Percentiles rank a stretch among this genome's conserved stretches.
phyloP scores from a whole-genome alignment of 2,797 vertebrate genomes.

The Luscinia megarhynchos region DNA sequence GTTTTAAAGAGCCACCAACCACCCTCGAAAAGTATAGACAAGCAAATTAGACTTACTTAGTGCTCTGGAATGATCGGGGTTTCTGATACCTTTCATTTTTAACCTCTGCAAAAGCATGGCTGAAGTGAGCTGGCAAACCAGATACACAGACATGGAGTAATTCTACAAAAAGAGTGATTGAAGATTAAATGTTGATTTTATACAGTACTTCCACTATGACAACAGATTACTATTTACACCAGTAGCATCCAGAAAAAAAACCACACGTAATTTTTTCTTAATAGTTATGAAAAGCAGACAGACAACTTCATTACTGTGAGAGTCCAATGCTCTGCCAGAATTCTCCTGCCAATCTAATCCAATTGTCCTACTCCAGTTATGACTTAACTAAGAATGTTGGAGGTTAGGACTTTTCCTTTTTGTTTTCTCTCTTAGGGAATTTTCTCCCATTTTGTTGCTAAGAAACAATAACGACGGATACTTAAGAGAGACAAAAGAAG shows the following conservation, averaged over 20 bases:
- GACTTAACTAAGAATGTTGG: background rate
- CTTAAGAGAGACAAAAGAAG: background rate
- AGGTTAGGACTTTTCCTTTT: background rate
- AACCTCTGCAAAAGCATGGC: constrained; percentile 93
- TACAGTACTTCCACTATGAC: background rate
- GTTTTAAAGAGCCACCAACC: background rate
- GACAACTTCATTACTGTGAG: background rate
- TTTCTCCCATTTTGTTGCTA: background rate
- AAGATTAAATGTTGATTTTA: background rate
- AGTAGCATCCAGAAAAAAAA: background rate
- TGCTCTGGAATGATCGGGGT: constrained; percentile 96
- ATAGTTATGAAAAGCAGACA: background rate
- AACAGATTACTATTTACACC: background rate
- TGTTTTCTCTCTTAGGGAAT: background rate
- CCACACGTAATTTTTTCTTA: background rate
- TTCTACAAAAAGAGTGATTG: constrained; percentile 79
- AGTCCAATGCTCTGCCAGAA: background rate
- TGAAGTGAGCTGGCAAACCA: constrained; percentile 94
- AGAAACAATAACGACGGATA: background rate
- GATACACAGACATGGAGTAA: constrained; percentile 95
- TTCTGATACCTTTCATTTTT: constrained; percentile 95
- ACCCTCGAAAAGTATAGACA: background rate
- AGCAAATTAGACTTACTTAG: constrained; percentile 83
- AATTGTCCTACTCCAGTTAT: background rate
- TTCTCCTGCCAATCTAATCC: background rate